Evolutionary conservation across 35 echinoderm and acorn worm species (phyloP), one percentile per base, ranked within the genome.

Genomic region (Acanthaster planci): DNA sequence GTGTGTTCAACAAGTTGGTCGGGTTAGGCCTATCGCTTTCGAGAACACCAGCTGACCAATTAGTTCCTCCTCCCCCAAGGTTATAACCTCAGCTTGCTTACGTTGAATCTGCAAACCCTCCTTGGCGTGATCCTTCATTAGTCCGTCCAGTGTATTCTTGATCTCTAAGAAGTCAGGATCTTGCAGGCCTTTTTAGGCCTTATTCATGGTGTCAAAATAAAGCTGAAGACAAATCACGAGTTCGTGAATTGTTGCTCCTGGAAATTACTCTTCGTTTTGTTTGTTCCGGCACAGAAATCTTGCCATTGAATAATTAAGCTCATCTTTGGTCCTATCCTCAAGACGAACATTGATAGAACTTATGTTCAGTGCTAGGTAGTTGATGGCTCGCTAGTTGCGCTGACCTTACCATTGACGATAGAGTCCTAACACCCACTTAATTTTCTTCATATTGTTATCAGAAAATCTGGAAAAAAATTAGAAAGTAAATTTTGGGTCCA

Each of bases 281-380:
- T 82, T 19, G 26, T 82, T 32, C 53, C 27, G 16, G 55, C 80
- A 82, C 8, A 82, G n/a, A 14, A 82, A 54, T 22, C 80, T 2
- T n/a, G 80, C 31, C 1, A 82, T n/a, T 5, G 80, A 82, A 37
- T 82, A 82, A 82, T 82, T 82, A 2, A 82, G 36, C n/a, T 82
- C 80, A 37, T 82, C 80, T 35, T 55, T 82, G 9, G 80, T 82
- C 80, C 53, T 82, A 82, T 82, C 30, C 27, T 82, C 80, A 32
- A 82, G 36, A 8, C 27, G 5, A 23, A 82, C 80, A 82, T 56
- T 29, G 34, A 82, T 82, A 1, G 21, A 23, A 15, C 78, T 80
- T 38, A 80, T 82, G 51, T 82, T 82, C 52, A 82, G 35, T 54
- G 80, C 6, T 56, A n/a, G 51, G 26, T 55, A 8, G 14, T 53